Evolutionary conservation across 2,113 vertebrate species (phyloP).

Genomic region (Amphiprion ocellaris): DNA sequence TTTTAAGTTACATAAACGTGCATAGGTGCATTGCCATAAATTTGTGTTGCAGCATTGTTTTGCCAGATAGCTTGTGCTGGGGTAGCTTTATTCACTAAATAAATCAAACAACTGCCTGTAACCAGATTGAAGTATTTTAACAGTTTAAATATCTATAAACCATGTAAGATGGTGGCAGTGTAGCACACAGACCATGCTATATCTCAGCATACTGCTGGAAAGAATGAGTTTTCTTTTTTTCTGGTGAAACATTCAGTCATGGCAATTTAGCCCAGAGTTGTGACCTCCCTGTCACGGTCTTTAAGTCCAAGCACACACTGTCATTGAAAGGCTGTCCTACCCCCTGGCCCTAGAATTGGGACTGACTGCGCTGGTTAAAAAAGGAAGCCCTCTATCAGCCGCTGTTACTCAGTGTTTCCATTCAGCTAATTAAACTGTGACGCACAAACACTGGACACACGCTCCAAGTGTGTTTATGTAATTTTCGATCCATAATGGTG

Average conservation of each 20-base stretch:
- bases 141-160: neutral
- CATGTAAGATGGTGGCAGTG: neutral
- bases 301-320: neutral
- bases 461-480: conserved; percentile 30
- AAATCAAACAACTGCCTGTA: neutral
- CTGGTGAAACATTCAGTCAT: too few relatives aligned
- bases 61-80: too few relatives aligned
- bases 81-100: neutral
- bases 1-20: too few relatives aligned
- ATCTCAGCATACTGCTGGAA: too few relatives aligned
- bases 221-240: too few relatives aligned
- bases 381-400: neutral
- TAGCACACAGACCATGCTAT: too few relatives aligned
- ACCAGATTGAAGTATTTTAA: too few relatives aligned
- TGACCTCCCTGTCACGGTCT: neutral
- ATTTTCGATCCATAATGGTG: conserved; percentile 43
- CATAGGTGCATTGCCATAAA: too few relatives aligned
- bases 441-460: conserved; percentile 3
- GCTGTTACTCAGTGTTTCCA: conserved; percentile 50
- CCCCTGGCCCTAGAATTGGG: neutral
- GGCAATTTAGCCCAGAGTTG: neutral
- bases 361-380: neutral
- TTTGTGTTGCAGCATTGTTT: too few relatives aligned
- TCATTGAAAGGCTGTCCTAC: neutral
- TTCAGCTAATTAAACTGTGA: conserved; percentile 41